A percentile compares a stretch with the other conserved stretches of the same genome.
Conservation (phyloP, 2,888 invertebrate species). For the Zygogramma bicolorata region DNA sequence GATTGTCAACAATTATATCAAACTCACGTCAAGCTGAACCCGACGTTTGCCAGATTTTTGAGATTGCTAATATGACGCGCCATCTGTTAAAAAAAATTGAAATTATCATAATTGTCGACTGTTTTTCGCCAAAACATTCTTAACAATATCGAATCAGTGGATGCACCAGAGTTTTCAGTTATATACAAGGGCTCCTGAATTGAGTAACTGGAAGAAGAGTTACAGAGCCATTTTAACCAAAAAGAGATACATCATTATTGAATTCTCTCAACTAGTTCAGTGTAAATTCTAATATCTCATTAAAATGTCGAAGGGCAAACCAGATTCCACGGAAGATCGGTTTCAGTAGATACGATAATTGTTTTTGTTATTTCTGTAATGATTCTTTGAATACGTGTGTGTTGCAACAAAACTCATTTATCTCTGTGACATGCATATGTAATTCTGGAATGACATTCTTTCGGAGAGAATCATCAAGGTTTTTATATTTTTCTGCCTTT, state of each 20-base stretch:
- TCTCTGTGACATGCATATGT: not conserved
- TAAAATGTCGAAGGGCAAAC: not conserved
- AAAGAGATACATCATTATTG: not conserved
- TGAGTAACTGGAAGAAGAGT: no score
- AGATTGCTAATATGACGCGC: no score
- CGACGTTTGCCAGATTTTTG: no score
- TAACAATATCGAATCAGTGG: no score
- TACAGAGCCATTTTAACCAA: no score
- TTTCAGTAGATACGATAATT: not conserved
- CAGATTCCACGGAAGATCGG: not conserved
- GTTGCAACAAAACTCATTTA: not conserved
- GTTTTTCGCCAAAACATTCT: no score
- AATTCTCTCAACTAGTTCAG: not conserved
- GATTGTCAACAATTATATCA: no score
- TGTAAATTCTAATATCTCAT: not conserved
- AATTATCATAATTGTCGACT: no score
- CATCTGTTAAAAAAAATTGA: no score
- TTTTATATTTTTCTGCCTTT: not conserved
- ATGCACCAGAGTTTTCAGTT: no score
- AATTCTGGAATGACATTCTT: not conserved
- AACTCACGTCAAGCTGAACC: no score
- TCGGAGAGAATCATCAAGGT: not conserved
- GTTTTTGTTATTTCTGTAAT: not conserved
- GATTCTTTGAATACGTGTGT: not conserved
- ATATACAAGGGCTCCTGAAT: no score